These are phyloP conservation scores for Gortyna flavago DNA, from an alignment of 2,888 invertebrate genomes.

Conservation along the genomic window DNA sequence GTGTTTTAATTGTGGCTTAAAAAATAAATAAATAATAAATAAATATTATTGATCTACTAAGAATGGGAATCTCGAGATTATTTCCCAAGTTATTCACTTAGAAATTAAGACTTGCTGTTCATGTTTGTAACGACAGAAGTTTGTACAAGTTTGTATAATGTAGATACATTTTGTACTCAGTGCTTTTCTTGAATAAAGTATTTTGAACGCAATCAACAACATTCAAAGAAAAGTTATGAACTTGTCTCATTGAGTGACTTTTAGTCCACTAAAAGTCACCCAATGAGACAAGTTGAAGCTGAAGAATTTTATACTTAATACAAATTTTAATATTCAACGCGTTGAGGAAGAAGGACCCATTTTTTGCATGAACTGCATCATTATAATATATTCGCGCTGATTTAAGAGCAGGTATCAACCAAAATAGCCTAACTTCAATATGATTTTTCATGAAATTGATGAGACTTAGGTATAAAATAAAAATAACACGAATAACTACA, in stretches of 20 bases:
- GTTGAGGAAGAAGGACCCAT: not conserved
- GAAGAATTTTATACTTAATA: not conserved
- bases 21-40: too few relatives aligned
- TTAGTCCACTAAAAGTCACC: too few relatives aligned
- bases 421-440: too few relatives aligned
- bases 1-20: too few relatives aligned
- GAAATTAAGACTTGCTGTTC: not conserved
- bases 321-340: not conserved
- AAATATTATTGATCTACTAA: not conserved
- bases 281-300: too few relatives aligned
- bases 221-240: not conserved
- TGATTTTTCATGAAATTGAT: too few relatives aligned
- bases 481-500: too few relatives aligned
- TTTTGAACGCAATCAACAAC: not conserved
- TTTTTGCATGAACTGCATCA: not conserved
- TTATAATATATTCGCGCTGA: too few relatives aligned
- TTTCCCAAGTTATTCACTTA: not conserved
- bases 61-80: not conserved
- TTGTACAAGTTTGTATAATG: not conserved
- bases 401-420: too few relatives aligned
- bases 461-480: too few relatives aligned
- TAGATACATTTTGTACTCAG: not conserved
- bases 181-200: not conserved
- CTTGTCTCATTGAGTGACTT: not conserved
- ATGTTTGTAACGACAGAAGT: not conserved